Base-by-base conservation (phyloP, 2,113 vertebrate genomes). In the Zosterops pallidus region DNA sequence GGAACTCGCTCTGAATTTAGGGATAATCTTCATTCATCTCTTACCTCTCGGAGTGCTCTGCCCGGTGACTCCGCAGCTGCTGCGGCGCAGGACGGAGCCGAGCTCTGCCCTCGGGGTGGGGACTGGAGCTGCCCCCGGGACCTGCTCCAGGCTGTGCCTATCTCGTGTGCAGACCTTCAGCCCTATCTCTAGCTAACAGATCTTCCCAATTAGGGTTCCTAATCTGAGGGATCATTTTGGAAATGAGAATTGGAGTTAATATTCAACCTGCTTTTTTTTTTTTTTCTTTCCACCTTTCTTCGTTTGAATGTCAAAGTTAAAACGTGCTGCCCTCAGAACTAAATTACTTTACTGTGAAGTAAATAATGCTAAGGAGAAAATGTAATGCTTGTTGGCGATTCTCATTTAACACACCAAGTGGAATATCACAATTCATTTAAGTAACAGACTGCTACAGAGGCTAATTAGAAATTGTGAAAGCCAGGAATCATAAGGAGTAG, bases 391-490 rank as follows among this genome's bases (percentile, higher is more conserved):
- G 39, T 53, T 44, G 55, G 35, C 53, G 41, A 31, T 55, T 91
- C 74, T 83, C 59, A 35, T 80, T 70, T 78, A 92, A 56, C 14
- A 14, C 37, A 37, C 16, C 41, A 22, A 75, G 56, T 56, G 64
- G 39, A 88, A 69, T 65, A 92, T 83, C 69, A 63, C 62, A n/a
- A 69, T 89, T 89, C 31, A 77, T 94, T 95, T 87, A 56, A 41
- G 72, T 83, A 83, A 68, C 29, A 90, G 86, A 33, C 47, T 84
- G 21, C 81, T 80, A 15, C 41, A 55, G 46, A 74, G 37, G 65
- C 74, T 92, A 78, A 95, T 92, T 95, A 91, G 86, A 77, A 88
- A 75, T 49, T 24, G 67, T 77, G 71, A 72, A 92, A 92, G 83
- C 89, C 77, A 80, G 89, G 77, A 82, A 68, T 89, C 57, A 59